These are phyloP conservation scores for Antrozous pallidus DNA, from an alignment of 2,797 vertebrate species.

Conservation along the genomic window DNA sequence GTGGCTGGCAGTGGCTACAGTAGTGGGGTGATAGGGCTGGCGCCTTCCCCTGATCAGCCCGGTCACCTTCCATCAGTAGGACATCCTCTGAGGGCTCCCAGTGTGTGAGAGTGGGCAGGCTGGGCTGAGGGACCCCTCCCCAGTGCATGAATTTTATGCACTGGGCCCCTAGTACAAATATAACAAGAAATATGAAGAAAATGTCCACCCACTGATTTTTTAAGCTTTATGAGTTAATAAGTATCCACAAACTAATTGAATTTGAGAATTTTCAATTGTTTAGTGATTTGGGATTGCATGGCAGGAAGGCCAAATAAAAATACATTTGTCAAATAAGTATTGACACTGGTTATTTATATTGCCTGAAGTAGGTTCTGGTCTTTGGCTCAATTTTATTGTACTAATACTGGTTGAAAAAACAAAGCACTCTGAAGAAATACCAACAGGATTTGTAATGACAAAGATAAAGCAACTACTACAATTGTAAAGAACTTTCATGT, in stretches of 20 bases:
- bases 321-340: neutral
- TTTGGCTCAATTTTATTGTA: neutral
- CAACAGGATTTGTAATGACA: neutral
- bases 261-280: neutral
- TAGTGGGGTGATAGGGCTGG: no score
- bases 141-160: no score
- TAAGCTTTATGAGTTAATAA: neutral
- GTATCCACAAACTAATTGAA: neutral
- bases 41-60: no score
- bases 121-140: no score
- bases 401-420: neutral
- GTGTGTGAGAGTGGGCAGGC: no score
- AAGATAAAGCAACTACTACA: neutral
- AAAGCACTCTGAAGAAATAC: neutral
- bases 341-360: neutral
- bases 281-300: neutral
- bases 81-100: no score
- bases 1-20: no score
- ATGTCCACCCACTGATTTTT: neutral
- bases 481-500: neutral
- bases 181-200: neutral
- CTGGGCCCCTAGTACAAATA: no score
- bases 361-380: neutral
- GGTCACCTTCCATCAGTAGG: no score
- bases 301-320: neutral